Conservation (phyloP, 1,140 invertebrate genomes). For the Ectropis grisescens region DNA sequence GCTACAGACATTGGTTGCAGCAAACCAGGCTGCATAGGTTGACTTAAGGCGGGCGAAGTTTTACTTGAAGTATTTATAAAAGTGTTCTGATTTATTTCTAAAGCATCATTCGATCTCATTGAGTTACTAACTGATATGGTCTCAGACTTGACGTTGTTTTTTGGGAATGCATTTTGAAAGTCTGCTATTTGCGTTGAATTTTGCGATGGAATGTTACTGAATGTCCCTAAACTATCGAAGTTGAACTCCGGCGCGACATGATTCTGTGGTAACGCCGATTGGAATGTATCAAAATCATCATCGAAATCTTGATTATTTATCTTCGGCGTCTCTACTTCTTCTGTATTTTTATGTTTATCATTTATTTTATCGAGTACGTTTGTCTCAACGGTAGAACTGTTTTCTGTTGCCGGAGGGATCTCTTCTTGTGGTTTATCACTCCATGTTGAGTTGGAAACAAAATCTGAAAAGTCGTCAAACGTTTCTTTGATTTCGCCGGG, state of each 20-base stretch:
- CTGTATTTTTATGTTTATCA: neutral
- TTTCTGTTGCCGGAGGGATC: no score
- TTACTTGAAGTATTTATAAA: conserved; percentile 3
- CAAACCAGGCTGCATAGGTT: conserved; percentile 13
- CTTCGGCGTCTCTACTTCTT: conserved; percentile 1
- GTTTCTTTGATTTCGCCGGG: conserved; percentile 61
- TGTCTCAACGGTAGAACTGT: no score
- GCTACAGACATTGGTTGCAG: conserved; percentile 33
- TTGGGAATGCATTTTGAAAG: conserved; percentile 14
- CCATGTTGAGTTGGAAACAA: conserved; percentile 31
- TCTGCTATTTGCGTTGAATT: conserved; percentile 7
- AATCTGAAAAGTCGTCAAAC: conserved; percentile 58
- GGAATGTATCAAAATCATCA: conserved; percentile 64
- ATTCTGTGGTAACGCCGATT: conserved; percentile 36
- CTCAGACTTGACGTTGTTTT: conserved; percentile 21
- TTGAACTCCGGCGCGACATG: conserved; percentile 2
- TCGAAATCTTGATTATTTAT: conserved; percentile 15
- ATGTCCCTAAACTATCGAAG: neutral
- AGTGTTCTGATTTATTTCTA: conserved; percentile 9
- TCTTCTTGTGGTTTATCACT: conserved; percentile 10
- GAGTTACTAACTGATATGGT: conserved; percentile 19
- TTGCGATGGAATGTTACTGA: neutral
- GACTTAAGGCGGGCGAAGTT: conserved; percentile 1
- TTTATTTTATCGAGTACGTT: neutral
- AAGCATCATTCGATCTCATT: conserved; percentile 12